These are phyloP conservation scores for Euclidia mi DNA, from an alignment of 2,888 invertebrate species.

Conservation along the genomic window DNA sequence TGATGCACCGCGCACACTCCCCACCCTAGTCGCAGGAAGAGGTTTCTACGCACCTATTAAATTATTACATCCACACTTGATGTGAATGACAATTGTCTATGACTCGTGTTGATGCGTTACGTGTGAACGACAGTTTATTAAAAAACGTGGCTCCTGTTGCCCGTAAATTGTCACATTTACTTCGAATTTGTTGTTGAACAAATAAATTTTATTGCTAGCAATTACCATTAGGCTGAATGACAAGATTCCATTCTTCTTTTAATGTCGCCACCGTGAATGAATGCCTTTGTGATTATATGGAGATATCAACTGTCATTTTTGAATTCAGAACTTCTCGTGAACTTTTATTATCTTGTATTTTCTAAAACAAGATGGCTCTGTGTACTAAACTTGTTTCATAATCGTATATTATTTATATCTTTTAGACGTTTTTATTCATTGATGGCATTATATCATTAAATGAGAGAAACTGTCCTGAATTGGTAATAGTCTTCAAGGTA, in stretches of 20 bases:
- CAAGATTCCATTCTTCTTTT: slow-evolving; percentile 1
- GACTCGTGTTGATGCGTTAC: slow-evolving; percentile 49
- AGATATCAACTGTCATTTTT: background rate
- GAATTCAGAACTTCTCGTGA: background rate
- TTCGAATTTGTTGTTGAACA: slow-evolving; percentile 41
- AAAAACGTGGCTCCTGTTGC: slow-evolving; percentile 49
- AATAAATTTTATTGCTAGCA: slow-evolving; percentile 15
- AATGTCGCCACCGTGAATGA: no score
- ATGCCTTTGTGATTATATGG: background rate
- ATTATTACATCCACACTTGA: slow-evolving; percentile 55
- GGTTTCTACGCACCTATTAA: slow-evolving; percentile 60
- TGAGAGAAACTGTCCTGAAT: no score
- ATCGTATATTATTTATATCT: no score
- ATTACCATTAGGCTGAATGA: slow-evolving; percentile 15
- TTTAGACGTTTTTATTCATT: no score
- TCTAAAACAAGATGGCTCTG: no score
- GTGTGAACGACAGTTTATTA: slow-evolving; percentile 52
- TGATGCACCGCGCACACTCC: slow-evolving; percentile 50
- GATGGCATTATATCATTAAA: no score
- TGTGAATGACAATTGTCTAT: slow-evolving; percentile 45
- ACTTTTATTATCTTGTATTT: no score
- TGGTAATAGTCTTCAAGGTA: no score
- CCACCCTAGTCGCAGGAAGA: slow-evolving; percentile 64
- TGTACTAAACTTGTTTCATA: no score
- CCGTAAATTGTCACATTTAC: slow-evolving; percentile 56